Percentiles rank a stretch among this genome's conserved stretches.
Evolutionary conservation across 2,797 vertebrate genomes (phyloP).

Genomic region (Philypnodon macrostomus): DNA sequence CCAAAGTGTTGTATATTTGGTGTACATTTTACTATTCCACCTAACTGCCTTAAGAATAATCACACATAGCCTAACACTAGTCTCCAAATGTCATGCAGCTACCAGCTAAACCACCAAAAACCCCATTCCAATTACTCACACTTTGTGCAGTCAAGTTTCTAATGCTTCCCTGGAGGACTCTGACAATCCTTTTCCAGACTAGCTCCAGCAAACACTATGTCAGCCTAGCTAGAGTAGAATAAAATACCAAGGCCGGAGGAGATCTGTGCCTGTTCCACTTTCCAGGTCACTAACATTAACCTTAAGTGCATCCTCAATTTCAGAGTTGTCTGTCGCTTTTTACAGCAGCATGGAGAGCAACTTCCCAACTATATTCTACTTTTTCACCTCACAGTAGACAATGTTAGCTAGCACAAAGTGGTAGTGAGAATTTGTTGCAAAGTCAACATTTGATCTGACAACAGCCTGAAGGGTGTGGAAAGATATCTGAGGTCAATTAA

Average conservation of each 20-base stretch:
- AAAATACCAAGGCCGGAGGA: conserved; percentile 1
- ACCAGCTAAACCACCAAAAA: conserved; percentile 2
- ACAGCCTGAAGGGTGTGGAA: conserved; percentile 5
- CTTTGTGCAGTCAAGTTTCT: conserved; percentile 7
- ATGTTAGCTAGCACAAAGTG: not conserved
- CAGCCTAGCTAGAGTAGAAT: conserved; percentile 4
- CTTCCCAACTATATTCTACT: conserved; percentile 6
- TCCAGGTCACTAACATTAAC: conserved; percentile 41
- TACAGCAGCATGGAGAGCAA: conserved; percentile 14
- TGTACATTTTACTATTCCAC: not conserved
- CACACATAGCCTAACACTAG: not conserved
- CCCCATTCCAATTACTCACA: conserved; percentile 3
- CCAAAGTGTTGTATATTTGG: not conserved
- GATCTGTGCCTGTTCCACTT: conserved; percentile 13
- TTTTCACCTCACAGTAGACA: conserved; percentile 2
- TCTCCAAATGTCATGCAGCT: conserved; percentile 1
- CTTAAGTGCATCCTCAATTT: conserved; percentile 21
- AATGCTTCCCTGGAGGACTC: conserved; percentile 2
- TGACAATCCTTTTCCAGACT: conserved; percentile 14
- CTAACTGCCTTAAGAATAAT: not conserved
- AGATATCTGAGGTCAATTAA: conserved; percentile 14
- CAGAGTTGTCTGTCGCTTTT: conserved; percentile 12
- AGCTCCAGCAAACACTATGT: conserved; percentile 7
- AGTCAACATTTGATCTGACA: not conserved
- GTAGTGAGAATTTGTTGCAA: conserved; percentile 3